Evolutionary conservation across 2,797 vertebrate species (phyloP).

Genomic region (Sciurus vulgaris): DNA sequence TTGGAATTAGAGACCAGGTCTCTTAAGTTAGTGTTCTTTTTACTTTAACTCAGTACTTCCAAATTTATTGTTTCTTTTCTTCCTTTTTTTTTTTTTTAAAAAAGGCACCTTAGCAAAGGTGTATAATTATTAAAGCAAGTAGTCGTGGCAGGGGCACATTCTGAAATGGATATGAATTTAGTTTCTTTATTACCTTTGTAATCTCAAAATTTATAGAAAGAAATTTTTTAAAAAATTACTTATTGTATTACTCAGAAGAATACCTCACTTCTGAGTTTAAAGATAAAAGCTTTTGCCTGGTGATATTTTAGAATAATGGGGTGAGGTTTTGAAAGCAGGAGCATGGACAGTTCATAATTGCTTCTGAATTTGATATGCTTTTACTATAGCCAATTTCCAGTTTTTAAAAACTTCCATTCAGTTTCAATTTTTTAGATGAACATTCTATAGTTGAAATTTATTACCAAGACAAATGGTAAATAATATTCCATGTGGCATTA

Average conservation of each 20-base stretch:
- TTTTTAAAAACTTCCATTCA: not conserved
- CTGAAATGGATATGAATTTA: constrained; percentile 17
- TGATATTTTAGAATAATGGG: not conserved
- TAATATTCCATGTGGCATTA: not conserved
- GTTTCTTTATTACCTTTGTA: not conserved
- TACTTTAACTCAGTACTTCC: not conserved
- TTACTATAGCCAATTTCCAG: not conserved
- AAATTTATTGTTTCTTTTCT: not conserved
- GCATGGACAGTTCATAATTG: not conserved
- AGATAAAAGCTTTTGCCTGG: not conserved
- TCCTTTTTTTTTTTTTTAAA: not conserved
- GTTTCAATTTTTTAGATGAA: not conserved
- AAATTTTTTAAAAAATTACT: not conserved
- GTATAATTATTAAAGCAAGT: not conserved
- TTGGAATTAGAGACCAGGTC: not conserved
- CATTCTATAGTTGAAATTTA: not conserved
- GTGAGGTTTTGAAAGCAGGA: constrained; percentile 23
- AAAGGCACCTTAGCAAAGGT: not conserved
- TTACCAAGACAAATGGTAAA: constrained; percentile 1
- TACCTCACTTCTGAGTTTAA: not conserved
- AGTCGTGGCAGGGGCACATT: not conserved
- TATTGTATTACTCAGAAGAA: not conserved
- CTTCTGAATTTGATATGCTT: not conserved
- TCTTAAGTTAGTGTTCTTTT: not conserved
- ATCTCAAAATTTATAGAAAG: not conserved